These are phyloP conservation scores for Mycetomoellerius zeteki DNA, from an alignment of 1,140 invertebrate genomes.

Conservation along the genomic window DNA sequence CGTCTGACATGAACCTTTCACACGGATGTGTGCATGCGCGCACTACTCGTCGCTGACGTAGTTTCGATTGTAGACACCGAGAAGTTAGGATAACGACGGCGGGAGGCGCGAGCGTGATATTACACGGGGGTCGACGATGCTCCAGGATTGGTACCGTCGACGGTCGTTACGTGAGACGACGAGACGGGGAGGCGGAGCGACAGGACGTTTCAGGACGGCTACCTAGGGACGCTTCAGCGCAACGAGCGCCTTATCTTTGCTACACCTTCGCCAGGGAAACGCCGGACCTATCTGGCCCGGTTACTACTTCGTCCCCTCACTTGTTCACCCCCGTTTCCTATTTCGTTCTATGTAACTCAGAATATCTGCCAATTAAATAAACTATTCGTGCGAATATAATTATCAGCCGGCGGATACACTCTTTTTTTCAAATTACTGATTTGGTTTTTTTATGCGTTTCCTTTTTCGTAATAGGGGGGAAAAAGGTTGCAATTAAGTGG, in stretches of 20 bases:
- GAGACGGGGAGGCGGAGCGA: conserved; percentile 59
- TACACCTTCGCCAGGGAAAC: conserved; percentile 81
- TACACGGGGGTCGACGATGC: conserved; percentile 77
- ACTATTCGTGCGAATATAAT: conserved; percentile 79
- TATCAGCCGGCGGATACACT: conserved; percentile 72
- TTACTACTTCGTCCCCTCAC: conserved; percentile 47
- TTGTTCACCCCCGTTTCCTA: neutral
- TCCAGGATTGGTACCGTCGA: conserved; percentile 68
- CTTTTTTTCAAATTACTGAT: neutral
- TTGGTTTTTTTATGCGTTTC: neutral
- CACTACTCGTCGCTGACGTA: neutral
- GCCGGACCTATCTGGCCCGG: conserved; percentile 81
- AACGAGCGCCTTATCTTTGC: conserved; percentile 86
- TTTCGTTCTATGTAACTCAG: conserved; percentile 1
- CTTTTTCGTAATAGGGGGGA: neutral
- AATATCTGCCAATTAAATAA: conserved; percentile 68
- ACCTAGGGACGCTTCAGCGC: conserved; percentile 85
- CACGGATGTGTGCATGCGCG: neutral
- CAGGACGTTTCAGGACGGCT: conserved; percentile 77
- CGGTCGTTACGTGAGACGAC: conserved; percentile 75
- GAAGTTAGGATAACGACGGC: conserved; percentile 78
- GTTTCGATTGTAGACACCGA: conserved; percentile 60
- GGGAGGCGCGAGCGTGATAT: conserved; percentile 77
- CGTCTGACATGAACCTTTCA: conserved; percentile 4
- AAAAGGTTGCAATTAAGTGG: neutral